Evolutionary conservation across 1,140 invertebrate species (phyloP), one percentile per base, ranked within the genome.

Genomic region (Rhagoletis zephyria): DNA sequence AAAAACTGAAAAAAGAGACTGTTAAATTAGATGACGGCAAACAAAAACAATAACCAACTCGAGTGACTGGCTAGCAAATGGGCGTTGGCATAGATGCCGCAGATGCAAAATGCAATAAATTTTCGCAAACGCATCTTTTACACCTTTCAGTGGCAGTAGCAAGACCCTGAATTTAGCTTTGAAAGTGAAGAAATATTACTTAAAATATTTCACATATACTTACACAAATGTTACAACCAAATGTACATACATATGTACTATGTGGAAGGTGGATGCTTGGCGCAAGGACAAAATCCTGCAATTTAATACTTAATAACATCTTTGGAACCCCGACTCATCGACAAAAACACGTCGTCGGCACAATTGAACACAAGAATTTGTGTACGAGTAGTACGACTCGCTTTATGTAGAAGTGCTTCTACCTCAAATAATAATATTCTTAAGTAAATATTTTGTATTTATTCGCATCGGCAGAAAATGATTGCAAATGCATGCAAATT

Each of bases 401-500:
- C 30, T 30, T 30, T 30, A 70, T 19, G 14, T 3, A 7, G 7
- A 56, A 56, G 6, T 2, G n/a, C 12, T 19, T 81, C 19, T 9
- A 48, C 40, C 40, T 30, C 59, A 40, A 5, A 30, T 63, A 85
- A 88, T 87, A 87, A 88, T 87, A 88, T 87, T 12, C 51, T 77
- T 90, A 88, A 89, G 89, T 90, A 91, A 91, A 91, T 90, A 90
- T 90, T 87, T 90, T 86, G 77, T 64, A 85, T 85, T 85, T 77
- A 85, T 63, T 77, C 86, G 86, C 63, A 89, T 65, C 59, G 87
- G 88, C 88, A 81, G 65, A 89, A 90, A 92, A 92, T 92, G 89
- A 92, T 92, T 89, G 90, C 89, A 87, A 89, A 88, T 89, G 70
- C 88, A 92, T 92, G 91, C 91, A 92, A 92, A 92, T 91, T 89